Percentiles rank a stretch among this genome's conserved stretches.
phyloP scores from a whole-genome alignment of 2,113 vertebrate species.

The Oncorhynchus clarkii region DNA sequence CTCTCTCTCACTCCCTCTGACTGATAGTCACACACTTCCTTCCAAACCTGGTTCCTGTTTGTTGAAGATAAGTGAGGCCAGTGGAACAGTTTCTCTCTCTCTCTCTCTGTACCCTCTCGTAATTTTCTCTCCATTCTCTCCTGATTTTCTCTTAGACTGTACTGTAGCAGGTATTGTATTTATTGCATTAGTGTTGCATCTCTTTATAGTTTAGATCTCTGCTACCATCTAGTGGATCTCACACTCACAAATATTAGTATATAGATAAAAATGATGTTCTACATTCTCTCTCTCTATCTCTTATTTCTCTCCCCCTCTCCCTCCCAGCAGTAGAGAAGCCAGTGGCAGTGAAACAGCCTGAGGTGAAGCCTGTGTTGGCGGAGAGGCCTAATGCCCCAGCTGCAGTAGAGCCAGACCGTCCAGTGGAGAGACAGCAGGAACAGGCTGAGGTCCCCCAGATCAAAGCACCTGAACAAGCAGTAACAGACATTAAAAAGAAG shows the following conservation, averaged over 20 bases:
- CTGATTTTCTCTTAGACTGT: no score
- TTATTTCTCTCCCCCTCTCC: no score
- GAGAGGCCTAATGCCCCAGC: conserved; percentile 68
- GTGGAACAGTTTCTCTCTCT: conserved; percentile 32
- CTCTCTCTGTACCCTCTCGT: not conserved
- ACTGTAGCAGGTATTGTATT: no score
- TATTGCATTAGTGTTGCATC: no score
- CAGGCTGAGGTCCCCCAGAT: conserved; percentile 87
- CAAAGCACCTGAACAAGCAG: conserved; percentile 79
- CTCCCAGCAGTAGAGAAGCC: conserved; percentile 59
- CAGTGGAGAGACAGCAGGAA: conserved; percentile 66
- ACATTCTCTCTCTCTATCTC: no score
- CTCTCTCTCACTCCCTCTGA: conserved; percentile 16
- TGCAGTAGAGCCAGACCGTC: conserved; percentile 38
- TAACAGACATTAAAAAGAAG: conserved; percentile 56
- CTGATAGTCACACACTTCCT: conserved; percentile 45
- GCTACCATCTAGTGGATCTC: conserved; percentile 63
- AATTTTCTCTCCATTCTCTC: not conserved
- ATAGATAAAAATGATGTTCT: no score
- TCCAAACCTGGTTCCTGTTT: conserved; percentile 60
- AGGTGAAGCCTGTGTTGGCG: conserved; percentile 63
- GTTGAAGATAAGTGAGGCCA: conserved; percentile 33
- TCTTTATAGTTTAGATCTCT: conserved; percentile 17
- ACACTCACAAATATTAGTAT: not conserved
- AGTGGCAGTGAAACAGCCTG: not conserved